Conservation (phyloP, 2,113 vertebrate genomes). For the Sula dactylatra region DNA sequence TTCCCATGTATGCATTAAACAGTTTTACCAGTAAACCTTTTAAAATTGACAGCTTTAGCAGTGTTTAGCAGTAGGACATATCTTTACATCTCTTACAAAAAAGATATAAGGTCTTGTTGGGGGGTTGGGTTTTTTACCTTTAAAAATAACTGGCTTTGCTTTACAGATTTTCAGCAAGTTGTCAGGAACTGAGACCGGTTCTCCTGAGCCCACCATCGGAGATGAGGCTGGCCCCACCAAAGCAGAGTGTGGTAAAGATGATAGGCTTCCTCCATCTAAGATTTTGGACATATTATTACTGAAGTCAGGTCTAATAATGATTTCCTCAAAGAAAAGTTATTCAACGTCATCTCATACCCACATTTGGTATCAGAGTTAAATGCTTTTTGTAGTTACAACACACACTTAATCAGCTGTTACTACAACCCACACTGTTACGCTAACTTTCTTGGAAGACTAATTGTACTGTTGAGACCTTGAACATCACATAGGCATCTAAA, state of each 20-base stretch:
- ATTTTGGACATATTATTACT: background rate
- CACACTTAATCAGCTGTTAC: background rate
- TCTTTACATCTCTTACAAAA: background rate
- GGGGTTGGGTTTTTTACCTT: constrained; percentile 73
- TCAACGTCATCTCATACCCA: background rate
- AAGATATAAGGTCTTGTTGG: background rate
- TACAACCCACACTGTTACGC: background rate
- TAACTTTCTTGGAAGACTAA: background rate
- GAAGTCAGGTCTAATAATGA: background rate
- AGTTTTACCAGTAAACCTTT: background rate
- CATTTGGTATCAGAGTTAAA: background rate
- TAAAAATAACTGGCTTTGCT: constrained; percentile 93
- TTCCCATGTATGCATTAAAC: background rate
- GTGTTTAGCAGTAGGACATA: background rate
- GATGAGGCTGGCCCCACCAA: constrained; percentile 65
- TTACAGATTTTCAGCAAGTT: constrained; percentile 90
- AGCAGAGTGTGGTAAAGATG: constrained; percentile 76
- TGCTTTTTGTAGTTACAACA: background rate
- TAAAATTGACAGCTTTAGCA: background rate
- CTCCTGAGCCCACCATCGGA: constrained; percentile 71
- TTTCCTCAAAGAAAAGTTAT: background rate
- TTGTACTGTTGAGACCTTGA: background rate
- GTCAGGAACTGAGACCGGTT: constrained; percentile 88
- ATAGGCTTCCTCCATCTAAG: constrained; percentile 71
- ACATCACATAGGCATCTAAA: background rate